Evolutionary conservation across 2,797 vertebrate genomes (phyloP).

Genomic region (Melanotaenia parkinsoni): DNA sequence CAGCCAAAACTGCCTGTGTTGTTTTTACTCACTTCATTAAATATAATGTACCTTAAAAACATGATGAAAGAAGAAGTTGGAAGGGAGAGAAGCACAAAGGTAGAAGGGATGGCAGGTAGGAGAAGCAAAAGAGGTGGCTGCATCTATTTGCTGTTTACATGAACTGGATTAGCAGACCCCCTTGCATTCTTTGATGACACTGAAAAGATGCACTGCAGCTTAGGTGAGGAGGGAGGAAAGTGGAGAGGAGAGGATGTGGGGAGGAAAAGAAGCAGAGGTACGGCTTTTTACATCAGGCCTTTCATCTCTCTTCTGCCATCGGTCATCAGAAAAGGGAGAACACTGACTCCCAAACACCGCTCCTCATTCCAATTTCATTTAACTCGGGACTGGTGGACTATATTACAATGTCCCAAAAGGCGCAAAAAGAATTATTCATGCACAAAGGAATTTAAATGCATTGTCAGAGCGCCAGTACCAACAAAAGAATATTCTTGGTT

Average conservation of each 20-base stretch:
- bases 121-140: slow-evolving; percentile 22
- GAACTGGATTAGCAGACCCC: slow-evolving; percentile 27
- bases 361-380: slow-evolving; percentile 62
- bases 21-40: slow-evolving; percentile 32
- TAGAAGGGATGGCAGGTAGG: slow-evolving; percentile 20
- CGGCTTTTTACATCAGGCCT: slow-evolving; percentile 68
- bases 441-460: slow-evolving; percentile 63
- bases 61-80: slow-evolving; percentile 8
- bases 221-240: slow-evolving; percentile 39
- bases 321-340: slow-evolving; percentile 73
- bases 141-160: slow-evolving; percentile 28
- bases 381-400: slow-evolving; percentile 37
- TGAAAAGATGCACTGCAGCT: slow-evolving; percentile 50
- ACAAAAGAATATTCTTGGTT: slow-evolving; percentile 54
- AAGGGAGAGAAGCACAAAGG: slow-evolving; percentile 2
- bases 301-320: slow-evolving; percentile 71
- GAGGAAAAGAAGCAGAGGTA: slow-evolving; percentile 37
- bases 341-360: slow-evolving; percentile 44
- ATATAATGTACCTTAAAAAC: slow-evolving; percentile 25
- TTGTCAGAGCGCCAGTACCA: slow-evolving; percentile 52
- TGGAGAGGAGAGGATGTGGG: slow-evolving; percentile 12
- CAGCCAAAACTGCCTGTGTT: slow-evolving; percentile 39
- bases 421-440: slow-evolving; percentile 59
- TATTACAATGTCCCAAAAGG: slow-evolving; percentile 53
- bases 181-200: slow-evolving; percentile 47